Conservation (phyloP, 2,113 vertebrate species). For the Candoia aspera region DNA sequence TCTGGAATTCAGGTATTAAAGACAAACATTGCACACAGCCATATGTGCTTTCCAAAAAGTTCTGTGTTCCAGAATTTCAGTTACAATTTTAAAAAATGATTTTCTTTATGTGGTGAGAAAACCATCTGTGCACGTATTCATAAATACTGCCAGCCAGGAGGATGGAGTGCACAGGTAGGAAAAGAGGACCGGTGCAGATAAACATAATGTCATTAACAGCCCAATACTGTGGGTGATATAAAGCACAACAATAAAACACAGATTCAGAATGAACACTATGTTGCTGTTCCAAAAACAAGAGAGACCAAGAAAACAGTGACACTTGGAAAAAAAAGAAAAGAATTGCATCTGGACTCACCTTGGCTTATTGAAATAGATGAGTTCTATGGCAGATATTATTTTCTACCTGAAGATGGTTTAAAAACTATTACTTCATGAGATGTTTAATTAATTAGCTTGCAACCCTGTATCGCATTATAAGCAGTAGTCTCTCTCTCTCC, state of each 20-base stretch:
- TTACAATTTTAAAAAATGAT: background rate
- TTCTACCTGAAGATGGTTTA: background rate
- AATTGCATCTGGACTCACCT: background rate
- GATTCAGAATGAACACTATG: background rate
- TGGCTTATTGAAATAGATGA: background rate
- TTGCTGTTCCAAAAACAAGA: background rate
- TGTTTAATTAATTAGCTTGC: background rate
- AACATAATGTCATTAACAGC: background rate
- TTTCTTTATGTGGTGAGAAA: background rate
- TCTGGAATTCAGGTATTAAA: slow-evolving; percentile 1
- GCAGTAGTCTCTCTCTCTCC: background rate
- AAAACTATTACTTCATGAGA: background rate
- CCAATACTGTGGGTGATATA: background rate
- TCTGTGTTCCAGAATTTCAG: background rate
- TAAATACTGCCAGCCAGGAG: background rate
- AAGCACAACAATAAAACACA: background rate
- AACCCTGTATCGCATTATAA: background rate
- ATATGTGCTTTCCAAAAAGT: background rate
- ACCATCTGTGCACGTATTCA: background rate
- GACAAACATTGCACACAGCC: background rate
- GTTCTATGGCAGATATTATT: background rate
- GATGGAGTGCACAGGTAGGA: background rate
- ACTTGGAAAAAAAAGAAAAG: background rate
- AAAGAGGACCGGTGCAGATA: background rate
- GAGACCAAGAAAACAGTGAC: background rate